A percentile compares a stretch with the other conserved stretches of the same genome.
Evolutionary conservation across 2,888 invertebrate species (phyloP).

Genomic region (Cheilosia scutellata): DNA sequence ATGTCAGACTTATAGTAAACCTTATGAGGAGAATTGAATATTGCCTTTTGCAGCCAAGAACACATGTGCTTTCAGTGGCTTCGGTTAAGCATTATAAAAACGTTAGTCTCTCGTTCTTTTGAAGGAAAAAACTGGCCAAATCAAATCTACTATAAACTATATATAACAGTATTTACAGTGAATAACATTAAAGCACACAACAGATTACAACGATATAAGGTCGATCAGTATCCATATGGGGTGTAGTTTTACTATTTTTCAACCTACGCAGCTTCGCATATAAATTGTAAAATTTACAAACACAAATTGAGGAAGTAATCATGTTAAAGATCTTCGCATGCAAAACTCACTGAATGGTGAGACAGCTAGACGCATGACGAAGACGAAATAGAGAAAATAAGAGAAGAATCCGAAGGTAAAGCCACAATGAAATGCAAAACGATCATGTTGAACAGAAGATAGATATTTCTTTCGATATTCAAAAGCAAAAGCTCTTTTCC

Average conservation of each 20-base stretch:
- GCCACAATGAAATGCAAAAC: constrained; percentile 40
- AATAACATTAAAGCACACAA: too few relatives aligned
- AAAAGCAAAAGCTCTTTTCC: constrained; percentile 35
- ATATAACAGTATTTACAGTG: too few relatives aligned
- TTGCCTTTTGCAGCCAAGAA: too few relatives aligned
- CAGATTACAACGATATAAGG: constrained; percentile 26
- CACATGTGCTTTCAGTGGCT: too few relatives aligned
- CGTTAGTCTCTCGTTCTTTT: too few relatives aligned
- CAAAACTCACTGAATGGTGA: constrained; percentile 40
- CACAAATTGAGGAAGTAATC: constrained; percentile 64
- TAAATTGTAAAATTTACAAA: constrained; percentile 60
- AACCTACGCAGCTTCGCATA: constrained; percentile 59
- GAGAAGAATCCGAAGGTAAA: constrained; percentile 18
- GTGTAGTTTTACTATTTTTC: constrained; percentile 24
- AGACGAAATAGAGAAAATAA: neutral
- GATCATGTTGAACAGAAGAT: constrained; percentile 23
- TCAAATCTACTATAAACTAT: too few relatives aligned
- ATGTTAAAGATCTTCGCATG: constrained; percentile 31
- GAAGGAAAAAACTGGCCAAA: too few relatives aligned
- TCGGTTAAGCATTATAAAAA: too few relatives aligned
- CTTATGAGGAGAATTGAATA: too few relatives aligned
- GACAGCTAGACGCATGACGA: neutral
- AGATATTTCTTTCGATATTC: constrained; percentile 27
- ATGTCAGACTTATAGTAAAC: too few relatives aligned
- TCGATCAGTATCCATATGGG: constrained; percentile 15